These are phyloP conservation scores for Sminthurinus aureus DNA, from an alignment of 2,888 invertebrate species.

Conservation along the genomic window DNA sequence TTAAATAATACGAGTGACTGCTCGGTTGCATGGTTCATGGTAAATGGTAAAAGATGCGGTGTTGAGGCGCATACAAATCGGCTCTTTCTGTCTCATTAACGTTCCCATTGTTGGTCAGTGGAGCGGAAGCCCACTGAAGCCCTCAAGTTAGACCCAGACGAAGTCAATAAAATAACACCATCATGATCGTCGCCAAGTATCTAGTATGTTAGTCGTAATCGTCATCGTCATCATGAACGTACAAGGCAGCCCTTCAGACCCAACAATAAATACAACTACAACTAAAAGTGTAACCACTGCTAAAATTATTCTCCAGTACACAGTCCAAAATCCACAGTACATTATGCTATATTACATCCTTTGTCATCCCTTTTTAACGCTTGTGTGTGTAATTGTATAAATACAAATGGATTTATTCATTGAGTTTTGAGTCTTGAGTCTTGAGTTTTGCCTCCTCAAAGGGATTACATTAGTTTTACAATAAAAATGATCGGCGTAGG, in stretches of 20 bases:
- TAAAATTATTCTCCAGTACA: no score
- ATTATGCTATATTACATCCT: background rate
- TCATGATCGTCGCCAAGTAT: no score
- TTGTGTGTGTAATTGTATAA: background rate
- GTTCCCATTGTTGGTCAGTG: conserved; percentile 55
- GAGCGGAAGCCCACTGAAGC: conserved; percentile 43
- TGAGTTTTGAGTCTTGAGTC: background rate
- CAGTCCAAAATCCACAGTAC: no score
- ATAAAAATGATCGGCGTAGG: no score
- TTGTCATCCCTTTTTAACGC: background rate
- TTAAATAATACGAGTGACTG: no score
- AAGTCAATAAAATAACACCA: conserved; percentile 10
- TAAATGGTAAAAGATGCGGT: conserved; percentile 25
- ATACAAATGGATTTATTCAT: background rate
- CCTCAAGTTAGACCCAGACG: conserved; percentile 27
- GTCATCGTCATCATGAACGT: no score
- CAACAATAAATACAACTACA: no score
- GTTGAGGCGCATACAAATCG: conserved; percentile 49
- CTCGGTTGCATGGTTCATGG: no score
- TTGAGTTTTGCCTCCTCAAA: background rate
- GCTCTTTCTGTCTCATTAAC: conserved; percentile 58
- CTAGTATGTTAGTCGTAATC: no score
- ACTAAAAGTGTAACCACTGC: no score
- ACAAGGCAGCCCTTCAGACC: no score
- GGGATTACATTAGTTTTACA: no score